Evolutionary conservation across 2,113 vertebrate genomes (phyloP).

Genomic region (Lagopus muta): DNA sequence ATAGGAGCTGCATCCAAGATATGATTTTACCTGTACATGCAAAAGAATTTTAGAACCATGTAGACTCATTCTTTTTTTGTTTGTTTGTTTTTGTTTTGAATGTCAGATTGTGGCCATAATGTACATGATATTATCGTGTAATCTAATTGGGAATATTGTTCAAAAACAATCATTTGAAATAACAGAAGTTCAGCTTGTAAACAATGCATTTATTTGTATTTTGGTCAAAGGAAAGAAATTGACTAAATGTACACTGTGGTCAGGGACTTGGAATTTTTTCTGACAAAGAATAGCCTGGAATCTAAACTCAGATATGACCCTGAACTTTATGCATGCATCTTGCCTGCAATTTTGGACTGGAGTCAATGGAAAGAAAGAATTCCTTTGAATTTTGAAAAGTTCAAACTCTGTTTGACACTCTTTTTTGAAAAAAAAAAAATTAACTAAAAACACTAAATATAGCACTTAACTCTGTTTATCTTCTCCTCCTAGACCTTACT

Average conservation of each 20-base stretch:
- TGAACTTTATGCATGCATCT: background rate
- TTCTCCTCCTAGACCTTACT: background rate
- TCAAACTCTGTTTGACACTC: background rate
- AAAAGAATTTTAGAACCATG: background rate
- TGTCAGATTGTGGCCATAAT: background rate
- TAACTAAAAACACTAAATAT: background rate
- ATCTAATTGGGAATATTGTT: background rate
- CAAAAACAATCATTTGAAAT: background rate
- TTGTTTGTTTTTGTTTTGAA: background rate
- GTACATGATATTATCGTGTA: background rate
- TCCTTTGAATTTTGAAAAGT: background rate
- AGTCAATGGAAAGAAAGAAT: background rate
- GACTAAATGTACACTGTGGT: background rate
- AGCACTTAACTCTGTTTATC: background rate
- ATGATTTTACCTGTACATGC: background rate
- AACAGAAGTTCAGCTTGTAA: background rate
- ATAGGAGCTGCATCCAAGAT: background rate
- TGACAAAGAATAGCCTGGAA: rapidly evolving
- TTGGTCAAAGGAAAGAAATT: background rate
- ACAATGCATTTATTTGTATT: background rate
- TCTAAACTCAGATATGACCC: background rate
- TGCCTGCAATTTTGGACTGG: background rate
- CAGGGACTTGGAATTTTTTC: background rate
- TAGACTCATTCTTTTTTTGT: background rate
- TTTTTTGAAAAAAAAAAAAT: background rate